phyloP scores from a whole-genome alignment of 2,797 vertebrate species.

The Tachyglossus aculeatus region DNA sequence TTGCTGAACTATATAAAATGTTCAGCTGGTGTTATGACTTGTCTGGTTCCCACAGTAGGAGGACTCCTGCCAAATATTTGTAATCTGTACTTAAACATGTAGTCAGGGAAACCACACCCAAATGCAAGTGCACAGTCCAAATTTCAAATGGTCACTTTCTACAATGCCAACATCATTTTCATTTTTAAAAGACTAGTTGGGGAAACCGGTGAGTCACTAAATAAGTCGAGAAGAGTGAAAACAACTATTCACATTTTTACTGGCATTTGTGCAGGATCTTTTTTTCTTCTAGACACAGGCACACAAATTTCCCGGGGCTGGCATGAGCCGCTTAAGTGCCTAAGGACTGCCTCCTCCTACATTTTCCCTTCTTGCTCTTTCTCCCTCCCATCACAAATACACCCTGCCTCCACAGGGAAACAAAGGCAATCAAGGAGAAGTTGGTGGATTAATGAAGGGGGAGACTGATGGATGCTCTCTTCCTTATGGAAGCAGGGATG shows the following conservation, averaged over 20 bases:
- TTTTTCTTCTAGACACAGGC: background rate
- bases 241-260: background rate
- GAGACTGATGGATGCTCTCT: too few relatives aligned
- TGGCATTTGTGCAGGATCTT: background rate
- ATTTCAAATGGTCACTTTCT: background rate
- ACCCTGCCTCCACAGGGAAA: too few relatives aligned
- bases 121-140: conserved; percentile 26
- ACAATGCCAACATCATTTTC: background rate
- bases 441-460: too few relatives aligned
- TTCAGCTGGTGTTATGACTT: conserved; percentile 65
- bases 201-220: background rate
- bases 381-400: too few relatives aligned
- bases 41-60: conserved; percentile 63
- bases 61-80: conserved; percentile 65
- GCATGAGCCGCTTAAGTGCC: too few relatives aligned
- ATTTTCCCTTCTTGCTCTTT: too few relatives aligned
- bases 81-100: conserved; percentile 56
- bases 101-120: conserved; percentile 61
- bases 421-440: too few relatives aligned
- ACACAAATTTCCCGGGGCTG: background rate
- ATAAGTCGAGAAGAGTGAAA: background rate
- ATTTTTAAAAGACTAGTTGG: conserved; percentile 11
- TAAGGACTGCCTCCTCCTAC: too few relatives aligned
- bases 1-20: conserved; percentile 31
- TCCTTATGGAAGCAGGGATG: too few relatives aligned